Base-by-base conservation (phyloP, 2,888 invertebrate genomes). In the Phyto melanocephala region DNA sequence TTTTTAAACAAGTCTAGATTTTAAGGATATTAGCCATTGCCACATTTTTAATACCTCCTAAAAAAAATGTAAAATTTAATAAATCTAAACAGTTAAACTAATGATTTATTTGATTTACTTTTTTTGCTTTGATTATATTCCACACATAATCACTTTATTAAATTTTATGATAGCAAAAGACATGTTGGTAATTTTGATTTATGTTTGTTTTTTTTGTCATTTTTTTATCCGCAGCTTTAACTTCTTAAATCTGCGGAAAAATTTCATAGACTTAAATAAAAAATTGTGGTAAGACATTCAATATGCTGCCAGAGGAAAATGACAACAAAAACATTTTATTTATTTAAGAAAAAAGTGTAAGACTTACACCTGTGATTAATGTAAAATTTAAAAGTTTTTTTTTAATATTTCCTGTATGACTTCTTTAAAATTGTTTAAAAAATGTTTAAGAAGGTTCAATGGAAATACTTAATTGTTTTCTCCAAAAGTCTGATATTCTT, bases 81-180 rank as follows among this genome's bases (percentile, higher is more conserved):
- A 72, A 40, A 62, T 72, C 24, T 17, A 17, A 37, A 20, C 35
- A 47, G 37, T 56, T 22, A 60, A 58, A 71, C 35, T 22, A 47
- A 58, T 35, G 35, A 58, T 35, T 37, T 52, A 40, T 50, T 60
- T 47, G 13, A 56, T 70, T 42, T 56, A 45, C 20, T 70, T 17
- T 17, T 15, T n/a, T 10, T 10, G 33, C 17, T 47, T 56, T 35
- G 33, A 35, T 35, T 35, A 56, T 10, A 56, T 10, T 56, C 33
- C 33, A 35, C 6, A 56, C 17, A 35, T 17, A 56, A 56, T 35
- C 56, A 56, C 10, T 33, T 56, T 56, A 52, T 35, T 33, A 15
- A 15, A 52, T 52, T 52, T 52, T 52, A 24, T 52, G 22, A 24
- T 52, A 24, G 22, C 13, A 52, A 20, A n/a, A 13, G 22, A 50